phyloP scores from a whole-genome alignment of 1,140 invertebrate species.

The Frieseomelitta varia region DNA sequence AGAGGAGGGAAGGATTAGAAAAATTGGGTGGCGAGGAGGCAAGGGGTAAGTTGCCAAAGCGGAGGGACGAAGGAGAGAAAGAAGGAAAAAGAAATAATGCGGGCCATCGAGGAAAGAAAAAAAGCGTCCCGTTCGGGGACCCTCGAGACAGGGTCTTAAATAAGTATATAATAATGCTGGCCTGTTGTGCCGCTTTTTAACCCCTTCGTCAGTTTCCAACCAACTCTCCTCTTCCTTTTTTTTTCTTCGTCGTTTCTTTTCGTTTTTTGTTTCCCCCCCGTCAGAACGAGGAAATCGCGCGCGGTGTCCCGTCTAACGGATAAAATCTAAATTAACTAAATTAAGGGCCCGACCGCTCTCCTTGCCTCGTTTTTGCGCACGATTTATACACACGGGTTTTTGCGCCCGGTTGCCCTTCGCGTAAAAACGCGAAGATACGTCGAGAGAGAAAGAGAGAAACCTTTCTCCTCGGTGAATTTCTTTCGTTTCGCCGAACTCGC shows the following conservation, averaged over 20 bases:
- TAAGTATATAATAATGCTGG: slow-evolving; percentile 82
- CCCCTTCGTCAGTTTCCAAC: slow-evolving; percentile 61
- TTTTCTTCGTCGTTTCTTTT: slow-evolving; percentile 56
- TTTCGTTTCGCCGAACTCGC: slow-evolving; percentile 26
- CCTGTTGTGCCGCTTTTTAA: slow-evolving; percentile 65
- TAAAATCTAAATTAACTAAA: slow-evolving; percentile 84
- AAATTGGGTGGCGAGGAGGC: not conserved
- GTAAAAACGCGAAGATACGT: not conserved
- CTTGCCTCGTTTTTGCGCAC: slow-evolving; percentile 72
- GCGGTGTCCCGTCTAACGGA: slow-evolving; percentile 75
- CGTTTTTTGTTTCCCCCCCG: not conserved
- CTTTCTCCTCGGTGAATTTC: not conserved
- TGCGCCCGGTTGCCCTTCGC: not conserved
- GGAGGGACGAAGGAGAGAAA: not conserved
- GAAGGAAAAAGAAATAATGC: slow-evolving; percentile 60
- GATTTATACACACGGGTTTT: slow-evolving; percentile 76
- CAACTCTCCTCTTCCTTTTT: slow-evolving; percentile 56
- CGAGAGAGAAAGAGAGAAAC: not conserved
- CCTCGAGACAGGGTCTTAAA: slow-evolving; percentile 72
- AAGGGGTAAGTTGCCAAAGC: slow-evolving; percentile 17
- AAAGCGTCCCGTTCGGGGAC: slow-evolving; percentile 70
- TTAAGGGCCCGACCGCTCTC: slow-evolving; percentile 78
- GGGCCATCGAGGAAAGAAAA: slow-evolving; percentile 48
- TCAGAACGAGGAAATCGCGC: slow-evolving; percentile 2
- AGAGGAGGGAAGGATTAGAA: not conserved